Base-by-base conservation (phyloP, 2,113 vertebrate species). In the Psettodes erumei region DNA sequence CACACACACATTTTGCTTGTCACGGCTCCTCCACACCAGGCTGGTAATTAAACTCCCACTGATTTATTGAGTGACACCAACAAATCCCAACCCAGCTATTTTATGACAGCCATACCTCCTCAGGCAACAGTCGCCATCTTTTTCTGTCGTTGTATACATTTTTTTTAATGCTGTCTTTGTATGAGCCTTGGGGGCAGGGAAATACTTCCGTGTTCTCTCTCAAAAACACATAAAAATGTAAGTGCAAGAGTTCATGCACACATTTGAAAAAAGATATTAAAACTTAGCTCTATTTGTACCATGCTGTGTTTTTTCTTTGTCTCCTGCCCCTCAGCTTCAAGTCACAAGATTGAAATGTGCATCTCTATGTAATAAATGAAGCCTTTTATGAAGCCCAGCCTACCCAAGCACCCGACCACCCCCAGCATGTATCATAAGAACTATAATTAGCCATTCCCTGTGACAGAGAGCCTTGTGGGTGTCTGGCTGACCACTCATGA, bases 11-110 rank as follows among this genome's bases (percentile, higher is more conserved):
- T 48, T 68, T 78, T 87, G 91, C 93, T 94, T 95, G 95, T 96
- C 95, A 94, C 88, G 73, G 53, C 93, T 92, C 92, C 93, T 94
- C 91, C 92, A 95, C 95, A 95, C 94, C 94, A 92, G 94, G 90
- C 93, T 94, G 94, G 94, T 96, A 96, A 97, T 97, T 97, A 98
- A 96, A 96, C 94, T 95, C 94, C 95, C 94, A 95, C 95, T 96
- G 96, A 98, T 96, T 97, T 97, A 96, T 95, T 96, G 95, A 97
- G 95, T 97, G 96, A 96, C 96, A 96, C 93, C 94, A 95, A 95
- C 95, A 96, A 96, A 96, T 96, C 95, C 95, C 95, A 96, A 93
- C 93, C 93, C 90, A 86, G 94, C 93, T 95, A 96, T 96, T 96
- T 96, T 95, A 96, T 94, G 95, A 96, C 95, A 96, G 91, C 95